Conservation (phyloP, 2,888 invertebrate genomes). For the Hedychridium roseum region DNA sequence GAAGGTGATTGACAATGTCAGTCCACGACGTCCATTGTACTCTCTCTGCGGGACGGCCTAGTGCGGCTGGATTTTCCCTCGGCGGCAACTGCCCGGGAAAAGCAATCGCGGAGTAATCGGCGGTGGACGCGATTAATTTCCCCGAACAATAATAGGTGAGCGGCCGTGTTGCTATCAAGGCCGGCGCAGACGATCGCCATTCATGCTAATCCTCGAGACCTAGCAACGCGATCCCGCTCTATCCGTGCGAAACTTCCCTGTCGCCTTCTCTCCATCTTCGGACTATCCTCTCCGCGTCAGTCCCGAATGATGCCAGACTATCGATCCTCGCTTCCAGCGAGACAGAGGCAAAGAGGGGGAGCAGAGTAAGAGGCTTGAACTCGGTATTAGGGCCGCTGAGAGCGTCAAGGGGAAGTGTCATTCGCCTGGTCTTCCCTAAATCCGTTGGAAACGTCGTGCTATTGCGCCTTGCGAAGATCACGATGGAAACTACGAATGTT, state of each 20-base stretch:
- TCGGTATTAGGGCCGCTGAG: conserved; percentile 43
- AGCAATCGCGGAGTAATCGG: conserved; percentile 50
- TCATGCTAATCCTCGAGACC: conserved; percentile 54
- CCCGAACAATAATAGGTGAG: conserved; percentile 51
- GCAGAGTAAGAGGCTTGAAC: conserved; percentile 51
- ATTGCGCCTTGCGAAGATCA: no score
- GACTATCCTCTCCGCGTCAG: conserved; percentile 33
- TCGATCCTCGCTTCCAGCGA: conserved; percentile 54
- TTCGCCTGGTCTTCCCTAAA: conserved; percentile 40
- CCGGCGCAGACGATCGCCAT: conserved; percentile 52
- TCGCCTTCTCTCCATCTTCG: conserved; percentile 16
- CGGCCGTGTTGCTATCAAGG: conserved; percentile 48
- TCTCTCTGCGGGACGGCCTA: no score
- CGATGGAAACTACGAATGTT: no score
- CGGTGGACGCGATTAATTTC: conserved; percentile 57
- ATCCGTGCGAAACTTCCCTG: conserved; percentile 19
- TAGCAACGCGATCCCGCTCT: conserved; percentile 31
- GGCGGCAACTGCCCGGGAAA: conserved; percentile 31
- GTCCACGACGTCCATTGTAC: no score
- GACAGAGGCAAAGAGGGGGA: no score
- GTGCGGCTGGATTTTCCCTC: conserved; percentile 24
- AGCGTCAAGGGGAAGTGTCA: conserved; percentile 47
- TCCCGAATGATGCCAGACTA: conserved; percentile 56
- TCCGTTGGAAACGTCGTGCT: conserved; percentile 28
- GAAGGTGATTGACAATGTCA: no score